Evolutionary conservation across 2,797 vertebrate genomes (phyloP).

Genomic region (Anomalospiza imberbis): DNA sequence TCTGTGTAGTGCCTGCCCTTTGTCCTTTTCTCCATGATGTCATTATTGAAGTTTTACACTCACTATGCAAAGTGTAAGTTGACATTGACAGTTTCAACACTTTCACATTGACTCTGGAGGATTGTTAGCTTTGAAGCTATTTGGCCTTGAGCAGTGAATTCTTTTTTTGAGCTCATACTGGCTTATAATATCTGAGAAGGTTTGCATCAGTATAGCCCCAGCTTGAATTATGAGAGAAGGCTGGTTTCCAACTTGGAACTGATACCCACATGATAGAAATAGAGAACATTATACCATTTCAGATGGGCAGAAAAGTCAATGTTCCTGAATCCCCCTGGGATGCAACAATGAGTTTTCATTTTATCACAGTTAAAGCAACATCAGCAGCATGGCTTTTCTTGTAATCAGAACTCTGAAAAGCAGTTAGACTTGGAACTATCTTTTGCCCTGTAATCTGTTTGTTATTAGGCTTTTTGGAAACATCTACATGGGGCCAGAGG

Average conservation of each 20-base stretch:
- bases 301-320: constrained; percentile 64
- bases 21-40: constrained; percentile 89
- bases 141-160: constrained; percentile 96
- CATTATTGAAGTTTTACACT: constrained; percentile 93
- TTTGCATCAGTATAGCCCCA: constrained; percentile 72
- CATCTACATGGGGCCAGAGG: constrained; percentile 57
- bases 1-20: constrained; percentile 80
- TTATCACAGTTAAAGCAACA: constrained; percentile 58
- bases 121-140: constrained; percentile 97
- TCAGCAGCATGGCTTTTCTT: constrained; percentile 26
- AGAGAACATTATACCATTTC: constrained; percentile 63
- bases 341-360: constrained; percentile 65
- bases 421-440: constrained; percentile 54
- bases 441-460: constrained; percentile 73
- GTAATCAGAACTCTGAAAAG: constrained; percentile 35
- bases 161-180: constrained; percentile 88
- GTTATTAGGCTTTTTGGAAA: constrained; percentile 72
- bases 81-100: constrained; percentile 94
- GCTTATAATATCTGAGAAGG: constrained; percentile 80
- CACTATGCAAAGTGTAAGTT: constrained; percentile 86
- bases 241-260: constrained; percentile 74
- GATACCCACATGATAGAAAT: constrained; percentile 68
- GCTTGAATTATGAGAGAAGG: constrained; percentile 73
- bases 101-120: constrained; percentile 87
- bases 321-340: constrained; percentile 50